Evolutionary conservation across 2,888 invertebrate genomes (phyloP).

Genomic region (Exephanes ischioxanthus): DNA sequence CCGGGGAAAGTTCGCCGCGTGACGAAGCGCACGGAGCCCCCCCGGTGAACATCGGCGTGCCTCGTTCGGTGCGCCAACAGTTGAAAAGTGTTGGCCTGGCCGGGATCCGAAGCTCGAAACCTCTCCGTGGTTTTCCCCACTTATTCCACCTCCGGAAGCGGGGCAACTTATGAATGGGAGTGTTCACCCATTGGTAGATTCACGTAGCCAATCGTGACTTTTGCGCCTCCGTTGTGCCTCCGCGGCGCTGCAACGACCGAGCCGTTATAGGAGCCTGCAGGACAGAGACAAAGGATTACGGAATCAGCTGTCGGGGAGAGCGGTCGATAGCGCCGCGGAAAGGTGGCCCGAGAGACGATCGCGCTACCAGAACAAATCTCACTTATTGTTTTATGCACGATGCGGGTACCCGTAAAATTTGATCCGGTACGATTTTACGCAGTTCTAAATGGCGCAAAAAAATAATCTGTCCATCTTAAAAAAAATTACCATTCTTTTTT

Average conservation of each 20-base stretch:
- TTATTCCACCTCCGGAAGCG: conserved; percentile 66
- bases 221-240: conserved; percentile 60
- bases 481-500: not conserved
- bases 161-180: conserved; percentile 81
- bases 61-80: conserved; percentile 18
- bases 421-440: not conserved
- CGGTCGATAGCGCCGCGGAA: conserved; percentile 49
- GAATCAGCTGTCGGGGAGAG: conserved; percentile 69
- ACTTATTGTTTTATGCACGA: not conserved
- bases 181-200: conserved; percentile 76
- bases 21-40: not conserved
- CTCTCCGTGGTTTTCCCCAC: conserved; percentile 62
- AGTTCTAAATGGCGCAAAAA: not conserved
- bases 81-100: conserved; percentile 45
- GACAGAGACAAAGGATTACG: conserved; percentile 65
- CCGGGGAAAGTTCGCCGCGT: conserved; percentile 14
- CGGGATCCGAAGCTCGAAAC: conserved; percentile 41
- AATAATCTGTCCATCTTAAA: not conserved
- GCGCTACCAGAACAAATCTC: not conserved
- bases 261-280: conserved; percentile 56
- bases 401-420: not conserved
- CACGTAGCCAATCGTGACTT: conserved; percentile 75
- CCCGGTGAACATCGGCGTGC: not conserved
- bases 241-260: conserved; percentile 41
- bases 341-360: conserved; percentile 22